These are phyloP conservation scores for Synodontis membranacea DNA, from an alignment of 2,113 vertebrate species.

Conservation along the genomic window DNA sequence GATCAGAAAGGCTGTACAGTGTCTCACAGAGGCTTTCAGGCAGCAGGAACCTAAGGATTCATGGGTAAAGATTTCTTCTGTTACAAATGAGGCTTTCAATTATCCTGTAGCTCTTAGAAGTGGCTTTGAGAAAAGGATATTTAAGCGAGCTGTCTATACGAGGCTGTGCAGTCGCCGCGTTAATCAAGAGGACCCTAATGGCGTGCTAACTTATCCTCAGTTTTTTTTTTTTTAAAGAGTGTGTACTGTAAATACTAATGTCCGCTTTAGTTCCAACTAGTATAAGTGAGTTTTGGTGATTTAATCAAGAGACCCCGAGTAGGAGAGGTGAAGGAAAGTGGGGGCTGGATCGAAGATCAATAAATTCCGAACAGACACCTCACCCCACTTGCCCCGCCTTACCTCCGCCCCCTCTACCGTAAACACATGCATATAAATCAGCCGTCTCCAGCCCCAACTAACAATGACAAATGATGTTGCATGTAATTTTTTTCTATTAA, in stretches of 20 bases:
- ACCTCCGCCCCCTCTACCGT: slow-evolving; percentile 77
- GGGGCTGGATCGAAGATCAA: slow-evolving; percentile 66
- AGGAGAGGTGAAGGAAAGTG: slow-evolving; percentile 32
- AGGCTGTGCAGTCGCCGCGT: background rate
- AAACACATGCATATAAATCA: slow-evolving; percentile 95
- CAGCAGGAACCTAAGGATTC: background rate
- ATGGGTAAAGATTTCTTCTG: background rate
- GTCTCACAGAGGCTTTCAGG: slow-evolving; percentile 23
- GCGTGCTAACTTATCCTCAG: background rate
- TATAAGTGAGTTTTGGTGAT: slow-evolving; percentile 17
- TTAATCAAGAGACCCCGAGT: slow-evolving; percentile 38
- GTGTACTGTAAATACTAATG: background rate
- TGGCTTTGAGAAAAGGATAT: background rate
- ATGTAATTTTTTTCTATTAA: slow-evolving; percentile 99
- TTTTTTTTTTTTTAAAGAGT: background rate
- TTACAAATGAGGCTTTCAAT: background rate
- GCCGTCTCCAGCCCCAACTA: slow-evolving; percentile 74
- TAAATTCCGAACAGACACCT: slow-evolving; percentile 68
- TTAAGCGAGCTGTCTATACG: background rate
- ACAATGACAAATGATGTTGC: slow-evolving; percentile 99
- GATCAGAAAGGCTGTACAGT: slow-evolving; percentile 26
- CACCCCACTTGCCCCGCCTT: slow-evolving; percentile 59
- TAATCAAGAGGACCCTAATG: background rate
- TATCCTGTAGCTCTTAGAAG: background rate
- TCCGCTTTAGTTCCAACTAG: background rate